A percentile compares a stretch with the other conserved stretches of the same genome.
Conservation (phyloP, 2,113 vertebrate species). For the Channa maculata region DNA sequence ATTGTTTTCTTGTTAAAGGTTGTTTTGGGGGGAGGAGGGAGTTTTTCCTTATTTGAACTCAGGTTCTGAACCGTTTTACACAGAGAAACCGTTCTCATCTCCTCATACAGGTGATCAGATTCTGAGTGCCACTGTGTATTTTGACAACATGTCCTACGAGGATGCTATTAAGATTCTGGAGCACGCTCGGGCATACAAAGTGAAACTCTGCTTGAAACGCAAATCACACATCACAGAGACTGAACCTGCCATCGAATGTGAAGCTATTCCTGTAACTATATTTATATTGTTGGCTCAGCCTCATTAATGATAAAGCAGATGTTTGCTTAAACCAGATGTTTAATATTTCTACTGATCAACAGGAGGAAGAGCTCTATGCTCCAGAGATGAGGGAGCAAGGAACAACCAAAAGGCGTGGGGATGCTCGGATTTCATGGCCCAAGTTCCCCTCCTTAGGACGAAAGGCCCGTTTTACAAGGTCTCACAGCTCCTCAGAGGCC, state of each 20-base stretch:
- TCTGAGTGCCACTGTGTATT: conserved; percentile 95
- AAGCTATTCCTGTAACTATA: conserved; percentile 74
- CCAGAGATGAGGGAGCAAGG: conserved; percentile 74
- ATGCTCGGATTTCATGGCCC: conserved; percentile 85
- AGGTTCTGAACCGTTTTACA: too few relatives aligned
- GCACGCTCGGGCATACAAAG: conserved; percentile 92
- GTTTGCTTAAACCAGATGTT: conserved; percentile 4
- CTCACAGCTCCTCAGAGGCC: conserved; percentile 85
- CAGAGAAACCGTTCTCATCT: neutral
- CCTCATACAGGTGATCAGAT: conserved; percentile 91
- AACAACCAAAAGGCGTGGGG: conserved; percentile 78
- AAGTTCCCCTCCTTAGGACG: conserved; percentile 84
- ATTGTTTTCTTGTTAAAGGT: too few relatives aligned
- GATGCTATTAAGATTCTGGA: conserved; percentile 96
- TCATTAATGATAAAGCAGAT: neutral
- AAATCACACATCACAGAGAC: conserved; percentile 81
- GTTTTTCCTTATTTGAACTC: too few relatives aligned
- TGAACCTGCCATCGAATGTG: conserved; percentile 63
- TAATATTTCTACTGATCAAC: conserved; percentile 43
- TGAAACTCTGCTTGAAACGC: conserved; percentile 92
- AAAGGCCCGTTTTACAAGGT: conserved; percentile 82
- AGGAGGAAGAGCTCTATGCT: conserved; percentile 75
- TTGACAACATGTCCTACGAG: conserved; percentile 93
- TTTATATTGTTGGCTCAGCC: conserved; percentile 14
- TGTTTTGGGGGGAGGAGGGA: too few relatives aligned